phyloP scores from a whole-genome alignment of 2,113 vertebrate genomes.

The Takifugu flavidus region DNA sequence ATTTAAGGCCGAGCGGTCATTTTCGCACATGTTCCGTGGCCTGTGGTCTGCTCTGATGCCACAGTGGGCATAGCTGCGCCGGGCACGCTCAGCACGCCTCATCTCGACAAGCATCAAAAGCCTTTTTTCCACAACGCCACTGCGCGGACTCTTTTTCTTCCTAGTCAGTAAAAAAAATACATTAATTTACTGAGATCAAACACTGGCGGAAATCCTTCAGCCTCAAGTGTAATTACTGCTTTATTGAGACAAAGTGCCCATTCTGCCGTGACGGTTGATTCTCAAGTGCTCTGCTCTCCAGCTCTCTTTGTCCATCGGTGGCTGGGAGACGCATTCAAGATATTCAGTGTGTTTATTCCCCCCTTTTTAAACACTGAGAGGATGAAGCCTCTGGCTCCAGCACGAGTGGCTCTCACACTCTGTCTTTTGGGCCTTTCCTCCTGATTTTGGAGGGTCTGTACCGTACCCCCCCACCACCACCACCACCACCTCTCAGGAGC shows the following conservation, averaged over 20 bases:
- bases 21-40: conserved; percentile 34
- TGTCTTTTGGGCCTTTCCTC: conserved; percentile 37
- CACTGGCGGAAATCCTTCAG: conserved; percentile 56
- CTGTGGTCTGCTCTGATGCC: conserved; percentile 32
- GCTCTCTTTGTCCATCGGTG: conserved; percentile 40
- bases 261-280: conserved; percentile 51
- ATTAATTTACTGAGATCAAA: conserved; percentile 61
- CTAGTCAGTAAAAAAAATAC: conserved; percentile 57
- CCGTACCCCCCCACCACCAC: too few relatives aligned
- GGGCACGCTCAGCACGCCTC: conserved; percentile 49
- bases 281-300: conserved; percentile 34
- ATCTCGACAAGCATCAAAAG: conserved; percentile 68
- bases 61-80: conserved; percentile 32
- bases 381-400: conserved; percentile 37
- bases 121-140: conserved; percentile 36
- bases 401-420: conserved; percentile 37
- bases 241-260: conserved; percentile 52
- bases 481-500: not conserved
- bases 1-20: conserved; percentile 36
- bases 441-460: conserved; percentile 38
- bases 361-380: conserved; percentile 26
- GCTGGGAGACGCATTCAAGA: conserved; percentile 44
- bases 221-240: conserved; percentile 54
- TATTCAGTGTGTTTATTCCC: conserved; percentile 33
- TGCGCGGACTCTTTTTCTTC: conserved; percentile 35